phyloP scores from a whole-genome alignment of 2,113 vertebrate genomes.

The Puma concolor region DNA sequence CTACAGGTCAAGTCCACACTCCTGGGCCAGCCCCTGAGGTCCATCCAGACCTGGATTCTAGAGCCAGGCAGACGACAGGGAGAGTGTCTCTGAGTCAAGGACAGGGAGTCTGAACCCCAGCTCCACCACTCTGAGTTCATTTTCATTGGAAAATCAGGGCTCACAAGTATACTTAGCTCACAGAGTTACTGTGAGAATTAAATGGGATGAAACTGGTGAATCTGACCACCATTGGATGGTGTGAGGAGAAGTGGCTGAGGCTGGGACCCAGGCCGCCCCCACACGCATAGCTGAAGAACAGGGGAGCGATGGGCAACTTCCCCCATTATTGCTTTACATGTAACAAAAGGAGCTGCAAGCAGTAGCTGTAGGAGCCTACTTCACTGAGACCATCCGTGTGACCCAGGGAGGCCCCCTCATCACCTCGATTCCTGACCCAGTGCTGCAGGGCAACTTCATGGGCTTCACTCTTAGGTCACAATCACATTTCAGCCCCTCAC shows the following conservation, averaged over 20 bases:
- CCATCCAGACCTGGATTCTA: neutral
- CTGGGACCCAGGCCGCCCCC: neutral
- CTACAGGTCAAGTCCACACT: neutral
- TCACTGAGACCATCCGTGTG: neutral
- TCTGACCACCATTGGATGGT: neutral
- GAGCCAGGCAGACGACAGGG: fast-evolving
- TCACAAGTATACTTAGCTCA: neutral
- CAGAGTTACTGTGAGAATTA: neutral
- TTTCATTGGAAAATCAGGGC: neutral
- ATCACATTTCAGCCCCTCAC: neutral
- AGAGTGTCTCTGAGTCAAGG: neutral
- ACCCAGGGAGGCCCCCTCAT: neutral
- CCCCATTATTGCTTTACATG: neutral
- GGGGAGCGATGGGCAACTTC: neutral
- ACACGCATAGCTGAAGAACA: neutral
- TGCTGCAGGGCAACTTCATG: too few species aligned
- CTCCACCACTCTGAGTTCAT: neutral
- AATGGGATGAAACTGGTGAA: too few species aligned
- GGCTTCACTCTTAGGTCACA: neutral
- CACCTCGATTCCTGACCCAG: neutral
- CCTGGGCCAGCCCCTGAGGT: neutral
- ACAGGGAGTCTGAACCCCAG: neutral
- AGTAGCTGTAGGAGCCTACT: neutral
- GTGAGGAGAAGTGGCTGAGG: neutral
- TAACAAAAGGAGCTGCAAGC: neutral